Conservation (phyloP, 1,140 invertebrate genomes). For the Drosophila ficusphila region DNA sequence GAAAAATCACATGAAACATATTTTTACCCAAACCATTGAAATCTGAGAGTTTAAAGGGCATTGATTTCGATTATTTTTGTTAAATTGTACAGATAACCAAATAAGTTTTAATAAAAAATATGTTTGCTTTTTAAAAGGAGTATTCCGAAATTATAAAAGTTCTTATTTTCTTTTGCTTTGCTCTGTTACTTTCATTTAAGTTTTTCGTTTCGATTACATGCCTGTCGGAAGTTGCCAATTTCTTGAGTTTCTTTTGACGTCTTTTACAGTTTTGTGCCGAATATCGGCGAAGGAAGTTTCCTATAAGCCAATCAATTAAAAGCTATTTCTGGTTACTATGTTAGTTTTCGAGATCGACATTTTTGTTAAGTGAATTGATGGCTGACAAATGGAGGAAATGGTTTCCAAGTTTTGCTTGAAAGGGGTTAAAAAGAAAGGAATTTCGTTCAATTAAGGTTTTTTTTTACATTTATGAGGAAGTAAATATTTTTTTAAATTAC, state of each 20-base stretch:
- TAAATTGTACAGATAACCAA: too few relatives aligned
- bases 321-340: conserved; percentile 32
- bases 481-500: too few relatives aligned
- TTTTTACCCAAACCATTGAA: not conserved
- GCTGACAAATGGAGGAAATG: conserved; percentile 29
- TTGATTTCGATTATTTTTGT: too few relatives aligned
- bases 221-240: conserved; percentile 21
- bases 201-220: conserved; percentile 17
- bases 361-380: conserved; percentile 30
- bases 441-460: too few relatives aligned
- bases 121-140: too few relatives aligned
- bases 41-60: too few relatives aligned
- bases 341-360: conserved; percentile 20
- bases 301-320: conserved; percentile 61
- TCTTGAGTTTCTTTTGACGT: conserved; percentile 47
- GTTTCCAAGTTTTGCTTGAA: not conserved
- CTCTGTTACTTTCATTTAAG: not conserved
- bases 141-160: too few relatives aligned
- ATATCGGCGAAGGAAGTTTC: not conserved
- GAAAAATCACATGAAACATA: conserved; percentile 4
- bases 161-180: conserved; percentile 15
- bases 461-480: too few relatives aligned
- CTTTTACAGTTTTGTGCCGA: conserved; percentile 40
- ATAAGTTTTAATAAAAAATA: too few relatives aligned
- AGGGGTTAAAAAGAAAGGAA: not conserved